Conservation (phyloP, 2,797 vertebrate species). For the Gallirallus australis region DNA sequence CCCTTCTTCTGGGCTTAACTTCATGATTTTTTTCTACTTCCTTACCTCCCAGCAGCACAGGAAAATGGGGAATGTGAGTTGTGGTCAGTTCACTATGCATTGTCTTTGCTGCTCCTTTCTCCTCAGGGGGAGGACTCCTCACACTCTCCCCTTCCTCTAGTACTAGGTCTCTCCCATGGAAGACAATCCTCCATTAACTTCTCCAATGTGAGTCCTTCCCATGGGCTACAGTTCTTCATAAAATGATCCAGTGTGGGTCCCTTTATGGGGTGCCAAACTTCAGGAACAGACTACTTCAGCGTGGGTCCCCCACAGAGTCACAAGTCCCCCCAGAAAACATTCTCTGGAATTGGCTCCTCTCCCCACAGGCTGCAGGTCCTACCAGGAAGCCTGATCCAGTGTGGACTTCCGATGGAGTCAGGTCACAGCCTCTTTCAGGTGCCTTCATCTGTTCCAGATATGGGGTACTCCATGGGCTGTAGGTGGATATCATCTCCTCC, state of each 20-base stretch:
- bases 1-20: background rate
- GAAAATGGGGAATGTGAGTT: background rate
- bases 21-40: background rate
- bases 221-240: background rate
- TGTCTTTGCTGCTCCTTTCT: background rate
- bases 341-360: background rate
- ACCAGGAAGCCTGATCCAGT: background rate
- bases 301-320: fast-evolving
- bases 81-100: fast-evolving
- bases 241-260: fast-evolving
- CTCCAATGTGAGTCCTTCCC: background rate
- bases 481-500: background rate
- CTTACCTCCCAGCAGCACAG: fast-evolving
- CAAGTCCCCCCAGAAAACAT: background rate
- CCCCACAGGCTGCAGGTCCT: background rate
- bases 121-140: too few relatives aligned
- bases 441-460: background rate
- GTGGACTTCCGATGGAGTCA: fast-evolving
- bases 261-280: background rate
- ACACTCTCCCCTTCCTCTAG: background rate
- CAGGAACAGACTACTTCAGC: background rate
- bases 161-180: background rate
- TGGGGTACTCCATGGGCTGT: background rate
- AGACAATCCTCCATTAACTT: background rate
- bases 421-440: background rate